Evolutionary conservation across 1,140 invertebrate species (phyloP).

Genomic region (Reticulitermes speratus): DNA sequence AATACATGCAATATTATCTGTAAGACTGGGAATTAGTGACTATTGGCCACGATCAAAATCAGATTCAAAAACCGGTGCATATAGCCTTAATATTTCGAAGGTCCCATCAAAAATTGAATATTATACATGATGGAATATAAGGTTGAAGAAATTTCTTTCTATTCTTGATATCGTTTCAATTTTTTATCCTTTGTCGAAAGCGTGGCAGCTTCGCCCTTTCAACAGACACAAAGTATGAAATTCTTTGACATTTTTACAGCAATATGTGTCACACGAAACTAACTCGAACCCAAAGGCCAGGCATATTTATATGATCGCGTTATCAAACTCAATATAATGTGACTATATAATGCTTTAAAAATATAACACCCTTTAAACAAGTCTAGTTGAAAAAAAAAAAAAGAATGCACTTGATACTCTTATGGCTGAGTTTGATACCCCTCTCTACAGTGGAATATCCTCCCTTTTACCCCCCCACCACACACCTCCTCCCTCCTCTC

Average conservation of each 20-base stretch:
- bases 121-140: neutral
- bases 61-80: neutral
- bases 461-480: neutral
- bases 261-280: conserved; percentile 32
- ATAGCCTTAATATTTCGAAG: neutral
- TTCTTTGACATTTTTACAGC: conserved; percentile 10
- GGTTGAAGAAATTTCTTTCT: neutral
- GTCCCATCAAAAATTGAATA: neutral
- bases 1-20: no score
- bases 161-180: neutral
- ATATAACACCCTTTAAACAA: conserved; percentile 14
- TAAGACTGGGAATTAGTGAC: no score
- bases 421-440: conserved; percentile 11
- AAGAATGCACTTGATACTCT: neutral
- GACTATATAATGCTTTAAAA: conserved; percentile 27
- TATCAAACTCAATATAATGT: conserved; percentile 23
- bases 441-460: neutral
- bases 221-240: neutral
- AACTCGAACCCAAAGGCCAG: neutral
- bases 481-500: neutral
- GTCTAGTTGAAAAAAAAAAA: neutral
- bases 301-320: conserved; percentile 20
- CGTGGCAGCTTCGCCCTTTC: neutral
- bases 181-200: conserved; percentile 12
- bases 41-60: no score